Evolutionary conservation across 2,797 vertebrate genomes (phyloP), one percentile per base, ranked within the genome.

Genomic region (Brachyrhaphis roseni): DNA sequence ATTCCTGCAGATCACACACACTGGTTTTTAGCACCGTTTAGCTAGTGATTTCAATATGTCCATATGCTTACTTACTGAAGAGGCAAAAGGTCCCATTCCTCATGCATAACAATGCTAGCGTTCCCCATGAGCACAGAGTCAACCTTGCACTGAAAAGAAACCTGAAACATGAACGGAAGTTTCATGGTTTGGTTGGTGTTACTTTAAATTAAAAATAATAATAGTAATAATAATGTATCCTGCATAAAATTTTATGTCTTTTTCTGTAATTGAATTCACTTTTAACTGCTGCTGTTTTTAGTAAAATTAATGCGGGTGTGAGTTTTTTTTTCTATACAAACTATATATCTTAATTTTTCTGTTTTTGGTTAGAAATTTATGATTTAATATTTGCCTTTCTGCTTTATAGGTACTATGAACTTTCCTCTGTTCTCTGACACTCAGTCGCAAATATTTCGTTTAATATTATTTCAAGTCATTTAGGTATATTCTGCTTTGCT

Each of bases 71-170:
- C 28, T 70, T 93, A 96, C 95, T 94, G 94, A 3, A 95, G 53
- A 55, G 53, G n/a, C 11, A 55, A 43, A 8, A 95, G 0, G 83
- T 95, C 84, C 97, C 97, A 98, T 1, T 86, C 76, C 87, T 95
- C 78, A 0, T 97, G 93, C 66, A 97, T 96, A 36, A 97, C 70
- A 13, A 95, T 92, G 85, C 91, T 94, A 20, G 91, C 70, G 1
- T 97, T 90, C 2, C 53, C 2, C 72, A 95, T 4, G 5, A 94
- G 84, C 78, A 92, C 0, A 0, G 94, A 94, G 5, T 70, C 8
- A 1, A 75, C 92, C 8, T 11, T 75, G 89, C 96, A 97, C 75
- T 98, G 97, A 76, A 97, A 95, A 74, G 97, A 98, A 81, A 94
- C 95, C 97, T 98, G 80, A 78, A 86, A 87, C 55, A 26, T 76